Evolutionary conservation across 2,888 invertebrate genomes (phyloP), one percentile per base, ranked within the genome.

Genomic region (Gandaritis pyraliata): DNA sequence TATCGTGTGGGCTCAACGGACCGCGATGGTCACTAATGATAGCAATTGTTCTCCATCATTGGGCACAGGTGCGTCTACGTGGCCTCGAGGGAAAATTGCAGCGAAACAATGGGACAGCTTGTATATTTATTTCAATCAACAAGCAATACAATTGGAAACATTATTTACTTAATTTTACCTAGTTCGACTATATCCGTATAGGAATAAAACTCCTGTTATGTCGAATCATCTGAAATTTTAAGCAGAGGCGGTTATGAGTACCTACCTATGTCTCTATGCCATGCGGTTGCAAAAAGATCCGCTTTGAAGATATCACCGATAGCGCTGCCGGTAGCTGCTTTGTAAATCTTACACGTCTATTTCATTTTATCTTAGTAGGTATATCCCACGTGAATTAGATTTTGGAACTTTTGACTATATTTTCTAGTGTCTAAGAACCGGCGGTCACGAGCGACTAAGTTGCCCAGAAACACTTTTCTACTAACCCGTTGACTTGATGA

Each of bases 11-110:
- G 87, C 81, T 80, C 76, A 83, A 75, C 78, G 71, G 71, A 74
- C 74, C 71, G 74, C 81, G 86, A 87, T 86, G 86, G 82, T 76
- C 81, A 71, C 76, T 91, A 91, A 91, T 90, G 90, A 90, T 84
- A 85, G 82, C 90, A 84, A 90, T 89, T 91, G 91, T 92, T 90
- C 89, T 82, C 79, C 87, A 83, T 89, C 87, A 89, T 81, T 90
- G 87, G 76, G 58, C 79, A 78, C 92, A 90, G 89, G 89, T 89
- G 90, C 85, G 83, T 80, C 76, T 59, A 30, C 53, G 46, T 57
- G 60, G 66, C 71, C 66, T 69, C 64, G 61, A 70, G 62, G 70
- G 72, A 72, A 72, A 72, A 72, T 69, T 70, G 74, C 64, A 64
- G 48, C 48, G 18, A 64, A 52, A 66, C 64, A 69, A 68, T 70